Conservation (phyloP, 2,113 vertebrate genomes). For the Pedetes capensis region DNA sequence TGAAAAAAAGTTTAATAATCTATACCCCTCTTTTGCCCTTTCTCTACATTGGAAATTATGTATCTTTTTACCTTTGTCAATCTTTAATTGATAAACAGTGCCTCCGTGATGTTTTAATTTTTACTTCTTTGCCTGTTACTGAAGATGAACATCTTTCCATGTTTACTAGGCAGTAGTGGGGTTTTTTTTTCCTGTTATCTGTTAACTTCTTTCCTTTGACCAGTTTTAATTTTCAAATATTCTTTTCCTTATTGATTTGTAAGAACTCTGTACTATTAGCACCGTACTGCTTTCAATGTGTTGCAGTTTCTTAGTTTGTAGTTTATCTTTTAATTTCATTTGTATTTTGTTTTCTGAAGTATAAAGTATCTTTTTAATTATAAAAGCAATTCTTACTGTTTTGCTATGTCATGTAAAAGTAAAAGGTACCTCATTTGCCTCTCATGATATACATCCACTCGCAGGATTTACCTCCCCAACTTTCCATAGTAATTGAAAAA, state of each 20-base stretch:
- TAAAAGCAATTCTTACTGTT: neutral
- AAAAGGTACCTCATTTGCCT: neutral
- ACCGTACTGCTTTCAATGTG: neutral
- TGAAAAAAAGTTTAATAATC: neutral
- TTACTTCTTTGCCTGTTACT: neutral
- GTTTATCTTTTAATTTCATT: conserved; percentile 3
- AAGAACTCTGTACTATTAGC: neutral
- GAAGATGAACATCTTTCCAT: neutral
- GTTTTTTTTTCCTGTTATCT: neutral
- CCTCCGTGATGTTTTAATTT: neutral
- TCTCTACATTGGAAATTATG: neutral
- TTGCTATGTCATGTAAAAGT: neutral
- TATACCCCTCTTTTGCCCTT: neutral
- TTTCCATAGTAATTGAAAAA: conserved; percentile 16
- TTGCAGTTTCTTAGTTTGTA: neutral
- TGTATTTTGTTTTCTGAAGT: conserved; percentile 17
- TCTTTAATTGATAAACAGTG: neutral
- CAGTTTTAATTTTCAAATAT: conserved; percentile 29
- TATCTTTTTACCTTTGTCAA: neutral
- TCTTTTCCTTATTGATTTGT: neutral
- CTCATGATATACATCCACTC: neutral
- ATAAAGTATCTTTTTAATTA: conserved; percentile 20
- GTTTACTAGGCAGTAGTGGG: neutral
- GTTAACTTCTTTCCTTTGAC: neutral
- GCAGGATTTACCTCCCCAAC: neutral